phyloP scores from a whole-genome alignment of 2,888 invertebrate species.

The Drosophila cognata region DNA sequence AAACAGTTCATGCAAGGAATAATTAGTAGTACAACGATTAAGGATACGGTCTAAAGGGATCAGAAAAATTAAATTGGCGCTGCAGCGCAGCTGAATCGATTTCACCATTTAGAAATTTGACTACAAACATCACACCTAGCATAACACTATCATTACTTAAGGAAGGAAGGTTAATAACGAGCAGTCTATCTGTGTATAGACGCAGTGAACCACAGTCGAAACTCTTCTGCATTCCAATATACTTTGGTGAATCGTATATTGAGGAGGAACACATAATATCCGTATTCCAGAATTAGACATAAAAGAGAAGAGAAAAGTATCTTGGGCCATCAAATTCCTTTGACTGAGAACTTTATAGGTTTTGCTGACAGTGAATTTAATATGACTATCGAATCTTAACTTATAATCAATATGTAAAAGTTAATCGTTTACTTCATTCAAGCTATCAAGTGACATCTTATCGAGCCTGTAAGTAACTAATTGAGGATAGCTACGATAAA shows the following conservation, averaged over 20 bases:
- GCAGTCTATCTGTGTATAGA: background rate
- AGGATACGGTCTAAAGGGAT: accelerated
- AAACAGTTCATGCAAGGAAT: background rate
- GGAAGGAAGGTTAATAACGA: accelerated
- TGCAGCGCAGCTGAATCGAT: too few species aligned
- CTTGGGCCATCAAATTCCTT: background rate
- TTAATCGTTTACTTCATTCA: background rate
- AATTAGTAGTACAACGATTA: background rate
- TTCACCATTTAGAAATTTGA: background rate
- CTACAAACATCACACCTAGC: background rate
- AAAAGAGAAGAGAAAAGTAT: background rate
- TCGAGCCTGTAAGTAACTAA: background rate
- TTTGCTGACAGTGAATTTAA: background rate
- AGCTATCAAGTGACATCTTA: background rate
- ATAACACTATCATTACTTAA: background rate
- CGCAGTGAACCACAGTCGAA: background rate
- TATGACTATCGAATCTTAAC: background rate
- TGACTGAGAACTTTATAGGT: background rate
- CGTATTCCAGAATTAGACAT: background rate
- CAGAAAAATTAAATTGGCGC: background rate
- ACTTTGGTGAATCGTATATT: background rate
- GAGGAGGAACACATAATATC: background rate
- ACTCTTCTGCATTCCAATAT: background rate
- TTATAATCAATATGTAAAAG: too few species aligned
- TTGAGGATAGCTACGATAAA: background rate